Evolutionary conservation across 2,888 invertebrate genomes (phyloP).

Genomic region (Mylabris sibirica): DNA sequence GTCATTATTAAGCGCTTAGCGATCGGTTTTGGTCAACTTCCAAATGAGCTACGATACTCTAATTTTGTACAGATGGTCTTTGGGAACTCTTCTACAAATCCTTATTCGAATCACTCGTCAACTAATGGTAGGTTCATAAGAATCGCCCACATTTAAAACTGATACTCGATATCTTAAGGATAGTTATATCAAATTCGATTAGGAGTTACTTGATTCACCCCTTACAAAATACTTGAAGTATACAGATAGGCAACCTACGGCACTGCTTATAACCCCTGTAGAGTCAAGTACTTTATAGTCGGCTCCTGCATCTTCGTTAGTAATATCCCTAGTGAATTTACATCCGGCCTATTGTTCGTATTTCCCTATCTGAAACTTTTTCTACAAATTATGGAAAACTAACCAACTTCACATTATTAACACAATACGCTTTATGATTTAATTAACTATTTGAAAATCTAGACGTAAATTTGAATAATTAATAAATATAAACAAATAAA

Average conservation of each 20-base stretch:
- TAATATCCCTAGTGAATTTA: not conserved
- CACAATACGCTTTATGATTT: not conserved
- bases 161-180: not conserved
- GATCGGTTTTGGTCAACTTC: no score
- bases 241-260: not conserved
- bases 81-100: no score
- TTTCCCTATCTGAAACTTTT: not conserved
- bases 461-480: not conserved
- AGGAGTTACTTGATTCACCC: not conserved
- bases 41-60: no score
- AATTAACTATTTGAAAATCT: not conserved
- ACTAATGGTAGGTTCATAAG: no score
- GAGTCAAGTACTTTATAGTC: not conserved
- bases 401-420: not conserved
- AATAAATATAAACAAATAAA: not conserved
- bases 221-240: not conserved
- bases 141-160: no score
- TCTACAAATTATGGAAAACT: not conserved
- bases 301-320: constrained; percentile 2
- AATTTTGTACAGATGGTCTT: no score
- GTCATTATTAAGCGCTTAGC: not conserved
- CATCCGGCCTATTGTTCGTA: not conserved
- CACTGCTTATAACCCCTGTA: not conserved
- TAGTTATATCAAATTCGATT: not conserved
- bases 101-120: no score